Percentiles rank a stretch among this genome's conserved stretches.
Evolutionary conservation across 2,888 invertebrate species (phyloP).

Genomic region (Lobophora halterata): DNA sequence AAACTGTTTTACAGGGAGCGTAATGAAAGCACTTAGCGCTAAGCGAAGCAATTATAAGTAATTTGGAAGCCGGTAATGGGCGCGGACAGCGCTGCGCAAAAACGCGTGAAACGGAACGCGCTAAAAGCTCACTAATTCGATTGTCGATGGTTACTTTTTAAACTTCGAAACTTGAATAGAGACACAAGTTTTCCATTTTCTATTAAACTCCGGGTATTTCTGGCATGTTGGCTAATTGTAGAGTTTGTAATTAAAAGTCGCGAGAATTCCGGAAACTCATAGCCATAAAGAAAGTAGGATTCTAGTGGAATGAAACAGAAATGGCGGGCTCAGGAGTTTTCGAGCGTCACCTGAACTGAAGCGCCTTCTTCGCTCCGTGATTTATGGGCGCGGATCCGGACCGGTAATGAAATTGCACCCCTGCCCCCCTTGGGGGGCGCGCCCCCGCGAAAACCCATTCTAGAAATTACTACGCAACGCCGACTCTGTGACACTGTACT

Average conservation of each 20-base stretch:
- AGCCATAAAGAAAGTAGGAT: conserved; percentile 75
- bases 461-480: conserved; percentile 79
- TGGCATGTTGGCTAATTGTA: conserved; percentile 43
- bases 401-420: conserved; percentile 81
- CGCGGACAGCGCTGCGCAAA: conserved; percentile 78
- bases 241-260: conserved; percentile 67
- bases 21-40: conserved; percentile 80
- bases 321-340: conserved; percentile 70
- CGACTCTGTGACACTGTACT: conserved; percentile 38
- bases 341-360: conserved; percentile 82
- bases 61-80: conserved; percentile 75
- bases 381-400: conserved; percentile 80
- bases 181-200: conserved; percentile 37
- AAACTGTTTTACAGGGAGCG: conserved; percentile 60
- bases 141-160: conserved; percentile 71
- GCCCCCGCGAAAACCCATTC: conserved; percentile 64
- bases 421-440: conserved; percentile 61
- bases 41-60: conserved; percentile 81
- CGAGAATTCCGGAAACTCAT: conserved; percentile 66
- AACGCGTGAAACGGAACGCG: conserved; percentile 76
- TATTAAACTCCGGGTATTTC: conserved; percentile 15
- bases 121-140: conserved; percentile 80
- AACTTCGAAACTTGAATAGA: conserved; percentile 52
- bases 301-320: conserved; percentile 67
- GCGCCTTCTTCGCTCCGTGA: conserved; percentile 81